Percentiles rank a stretch among this genome's conserved stretches.
phyloP scores from a whole-genome alignment of 2,888 invertebrate species.

The Chrysolina haemoptera region DNA sequence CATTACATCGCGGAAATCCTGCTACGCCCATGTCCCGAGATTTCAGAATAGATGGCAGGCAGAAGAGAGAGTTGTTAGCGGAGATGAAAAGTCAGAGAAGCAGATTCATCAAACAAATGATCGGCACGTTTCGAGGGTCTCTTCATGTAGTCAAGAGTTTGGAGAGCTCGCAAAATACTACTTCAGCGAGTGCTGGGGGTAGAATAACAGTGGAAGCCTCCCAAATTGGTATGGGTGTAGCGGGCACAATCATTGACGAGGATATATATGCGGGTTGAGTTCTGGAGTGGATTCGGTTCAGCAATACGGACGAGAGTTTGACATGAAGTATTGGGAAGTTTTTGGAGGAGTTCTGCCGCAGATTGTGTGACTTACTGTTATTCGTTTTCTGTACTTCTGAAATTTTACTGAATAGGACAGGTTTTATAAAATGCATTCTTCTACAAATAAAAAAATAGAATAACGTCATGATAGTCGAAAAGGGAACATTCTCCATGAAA shows the following conservation, averaged over 20 bases:
- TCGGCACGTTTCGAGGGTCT: slow-evolving; percentile 65
- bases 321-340: slow-evolving; percentile 20
- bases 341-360: slow-evolving; percentile 1
- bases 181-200: slow-evolving; percentile 57
- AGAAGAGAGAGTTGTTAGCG: slow-evolving; percentile 26
- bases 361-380: not conserved
- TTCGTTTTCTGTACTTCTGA: not conserved
- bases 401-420: too few relatives aligned
- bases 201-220: slow-evolving; percentile 54
- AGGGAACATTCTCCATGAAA: too few relatives aligned
- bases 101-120: slow-evolving; percentile 66
- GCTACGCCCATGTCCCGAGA: slow-evolving; percentile 3
- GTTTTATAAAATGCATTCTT: too few relatives aligned
- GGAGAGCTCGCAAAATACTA: slow-evolving; percentile 61
- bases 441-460: too few relatives aligned
- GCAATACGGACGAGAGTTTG: slow-evolving; percentile 6
- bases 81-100: slow-evolving; percentile 57
- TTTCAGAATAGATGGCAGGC: slow-evolving; percentile 8
- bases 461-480: too few relatives aligned
- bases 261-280: slow-evolving; percentile 36
- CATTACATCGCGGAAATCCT: not conserved
- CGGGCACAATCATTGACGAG: slow-evolving; percentile 38
- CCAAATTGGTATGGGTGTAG: slow-evolving; percentile 45
- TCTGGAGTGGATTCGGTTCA: not conserved
- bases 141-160: slow-evolving; percentile 65